Base-by-base conservation (phyloP, 2,113 vertebrate genomes). In the Pithys albifrons region DNA sequence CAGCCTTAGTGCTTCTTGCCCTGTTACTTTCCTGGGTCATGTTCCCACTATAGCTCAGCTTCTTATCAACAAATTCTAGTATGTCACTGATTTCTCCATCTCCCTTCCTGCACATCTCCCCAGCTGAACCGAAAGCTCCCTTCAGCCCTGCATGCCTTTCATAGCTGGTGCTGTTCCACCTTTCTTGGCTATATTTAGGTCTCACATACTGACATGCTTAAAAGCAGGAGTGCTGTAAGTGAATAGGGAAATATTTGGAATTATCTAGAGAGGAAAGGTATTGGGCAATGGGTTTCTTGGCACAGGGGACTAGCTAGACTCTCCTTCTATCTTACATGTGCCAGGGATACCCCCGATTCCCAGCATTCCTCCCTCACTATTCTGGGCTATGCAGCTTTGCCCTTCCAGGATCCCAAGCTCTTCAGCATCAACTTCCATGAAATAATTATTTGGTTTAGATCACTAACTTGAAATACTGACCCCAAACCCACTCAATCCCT, bases 81-180 rank as follows among this genome's bases (percentile, higher is more conserved):
- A 8, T 5, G 15, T 31, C 43, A 73, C 84, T 18, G 28, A 17
- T 33, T 20, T 59, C 33, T 18, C 16, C 19, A 10, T 65, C 15
- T 80, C 64, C 55, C 19, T 54, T 33, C 31, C 35, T 72, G 64
- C 55, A 20, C 2, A 0, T 28, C 35, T 69, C 27, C 19, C 10
- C 49, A 48, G 2, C 6, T 55, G 51, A 39, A 35, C 24, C 57
- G 19, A 46, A n/a, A 43, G 59, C 39, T 48, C 37, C 49, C 33
- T 51, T 20, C 48, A 72, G 80, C 58, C 75, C 83, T 13, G 6
- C 7, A 0, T 2, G 23, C 61, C 51, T 74, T 16, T 39, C 49
- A 27, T 0, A 80, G 62, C 54, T 4, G 1, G 41, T 46, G 11
- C 72, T 3, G 1, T 33, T 0, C 0, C n/a, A 14, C 29, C n/a